Base-by-base conservation (phyloP, 2,888 invertebrate genomes). In the Epistrophella euchroma region DNA sequence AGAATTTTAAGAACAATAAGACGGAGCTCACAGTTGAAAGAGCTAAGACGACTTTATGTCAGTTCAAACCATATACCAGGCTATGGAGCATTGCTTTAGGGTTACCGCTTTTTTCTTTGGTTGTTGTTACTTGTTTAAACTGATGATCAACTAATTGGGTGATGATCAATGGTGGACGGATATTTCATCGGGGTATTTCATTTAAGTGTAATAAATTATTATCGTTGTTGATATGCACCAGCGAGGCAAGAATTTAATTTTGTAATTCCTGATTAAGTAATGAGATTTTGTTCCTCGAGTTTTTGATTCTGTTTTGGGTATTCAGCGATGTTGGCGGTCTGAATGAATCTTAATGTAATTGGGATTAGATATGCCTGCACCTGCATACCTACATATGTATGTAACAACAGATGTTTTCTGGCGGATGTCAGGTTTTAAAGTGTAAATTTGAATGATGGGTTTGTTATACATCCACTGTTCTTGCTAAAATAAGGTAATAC, bases 41-140 rank as follows among this genome's bases (percentile, higher is more conserved):
- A 72, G 74, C 82, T 86, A 86, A 86, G 82, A 86, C 81, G 86
- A 86, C 86, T 86, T 86, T 86, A 60, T 86, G 86, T 82, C 86
- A 82, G 52, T 37, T 43, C 56, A 47, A 40, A 60, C 47, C 4
- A 60, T 40, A 19, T 4, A 19, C 11, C 40, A 68, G 58, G 28
- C 28, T 28, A 28, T 76, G 17, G 73, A 47, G 73, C 64, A 50
- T 71, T 56, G 37, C 17, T 28, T 17, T 11, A n/a, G 58, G 68
- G 52, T 80, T 72, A 56, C 35, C 25, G 9, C 3, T 60, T 40
- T 40, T 40, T 60, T 37, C 15, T 60, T 17, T 58, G n/a, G n/a
- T n/a, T 35, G 5, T 35, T 56, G 37, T 58, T 7, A n/a, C 11
- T 58, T 35, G 9, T 47, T 35, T 7, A 15, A 55, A 47, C 2